A percentile compares a stretch with the other conserved stretches of the same genome.
phyloP scores from a whole-genome alignment of 2,113 vertebrate species.

The Thunnus maccoyii region DNA sequence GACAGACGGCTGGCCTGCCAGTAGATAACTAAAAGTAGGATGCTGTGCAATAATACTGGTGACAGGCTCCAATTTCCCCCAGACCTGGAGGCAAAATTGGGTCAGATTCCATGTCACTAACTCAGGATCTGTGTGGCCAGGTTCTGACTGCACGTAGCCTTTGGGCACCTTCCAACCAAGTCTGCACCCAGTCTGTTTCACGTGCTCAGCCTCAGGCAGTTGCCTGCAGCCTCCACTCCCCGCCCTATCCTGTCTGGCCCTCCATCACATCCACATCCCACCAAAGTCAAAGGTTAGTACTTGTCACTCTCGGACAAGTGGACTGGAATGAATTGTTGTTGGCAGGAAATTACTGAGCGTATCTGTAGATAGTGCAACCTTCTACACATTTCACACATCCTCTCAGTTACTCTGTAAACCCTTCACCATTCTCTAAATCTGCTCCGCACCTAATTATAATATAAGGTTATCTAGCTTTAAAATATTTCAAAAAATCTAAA shows the following conservation, averaged over 20 bases:
- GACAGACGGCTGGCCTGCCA: no score
- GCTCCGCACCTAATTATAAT: not conserved
- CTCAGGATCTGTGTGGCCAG: constrained; percentile 24
- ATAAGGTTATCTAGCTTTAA: no score
- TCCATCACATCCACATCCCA: not conserved
- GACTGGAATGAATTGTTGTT: not conserved
- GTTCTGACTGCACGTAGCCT: constrained; percentile 34
- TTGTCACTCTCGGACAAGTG: constrained; percentile 1
- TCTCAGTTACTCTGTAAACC: not conserved
- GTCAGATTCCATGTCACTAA: constrained; percentile 32
- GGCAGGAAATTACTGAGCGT: constrained; percentile 9
- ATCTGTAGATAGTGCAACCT: not conserved
- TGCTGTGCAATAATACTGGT: not conserved
- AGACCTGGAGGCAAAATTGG: constrained; percentile 32
- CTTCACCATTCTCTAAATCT: constrained; percentile 1
- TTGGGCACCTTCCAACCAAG: constrained; percentile 20
- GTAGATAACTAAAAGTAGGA: constrained; percentile 2
- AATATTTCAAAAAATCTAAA: no score
- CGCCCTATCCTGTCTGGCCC: constrained; percentile 31
- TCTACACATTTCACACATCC: constrained; percentile 7
- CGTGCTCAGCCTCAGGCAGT: constrained; percentile 16
- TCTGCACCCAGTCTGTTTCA: constrained; percentile 21
- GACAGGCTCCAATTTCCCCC: constrained; percentile 1
- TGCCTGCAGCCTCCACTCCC: not conserved
- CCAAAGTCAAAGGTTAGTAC: constrained; percentile 5